Evolutionary conservation across 1,140 invertebrate genomes (phyloP).

Genomic region (Bombus soroeensis): DNA sequence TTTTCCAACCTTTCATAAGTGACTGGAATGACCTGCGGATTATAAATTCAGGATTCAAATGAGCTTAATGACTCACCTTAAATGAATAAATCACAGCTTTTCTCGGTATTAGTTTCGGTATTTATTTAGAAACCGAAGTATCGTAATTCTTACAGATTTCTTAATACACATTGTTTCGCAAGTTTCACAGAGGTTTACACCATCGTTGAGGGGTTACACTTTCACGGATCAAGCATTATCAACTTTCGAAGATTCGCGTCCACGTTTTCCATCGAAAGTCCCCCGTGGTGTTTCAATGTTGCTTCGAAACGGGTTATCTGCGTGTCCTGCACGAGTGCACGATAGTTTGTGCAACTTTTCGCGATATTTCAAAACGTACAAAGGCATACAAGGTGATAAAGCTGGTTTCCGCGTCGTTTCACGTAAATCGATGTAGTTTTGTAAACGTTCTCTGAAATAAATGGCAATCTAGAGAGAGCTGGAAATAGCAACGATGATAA

Average conservation of each 20-base stretch:
- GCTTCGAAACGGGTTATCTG: background rate
- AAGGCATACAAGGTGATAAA: background rate
- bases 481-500: constrained; percentile 7
- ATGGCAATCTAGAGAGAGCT: background rate
- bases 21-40: no score
- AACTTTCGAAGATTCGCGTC: background rate
- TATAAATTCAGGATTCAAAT: background rate
- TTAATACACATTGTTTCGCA: background rate
- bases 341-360: background rate
- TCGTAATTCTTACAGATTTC: background rate
- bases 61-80: background rate
- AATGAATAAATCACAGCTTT: background rate
- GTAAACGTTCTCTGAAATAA: background rate
- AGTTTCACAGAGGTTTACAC: background rate
- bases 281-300: no score
- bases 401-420: background rate
- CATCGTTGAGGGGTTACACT: background rate
- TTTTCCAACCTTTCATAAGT: no score
- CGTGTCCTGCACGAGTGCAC: background rate
- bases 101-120: background rate
- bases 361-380: constrained; percentile 1
- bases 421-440: background rate
- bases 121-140: background rate
- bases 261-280: background rate
- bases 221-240: background rate